phyloP scores from a whole-genome alignment of 1,140 invertebrate species.

The Odontomachus brunneus region DNA sequence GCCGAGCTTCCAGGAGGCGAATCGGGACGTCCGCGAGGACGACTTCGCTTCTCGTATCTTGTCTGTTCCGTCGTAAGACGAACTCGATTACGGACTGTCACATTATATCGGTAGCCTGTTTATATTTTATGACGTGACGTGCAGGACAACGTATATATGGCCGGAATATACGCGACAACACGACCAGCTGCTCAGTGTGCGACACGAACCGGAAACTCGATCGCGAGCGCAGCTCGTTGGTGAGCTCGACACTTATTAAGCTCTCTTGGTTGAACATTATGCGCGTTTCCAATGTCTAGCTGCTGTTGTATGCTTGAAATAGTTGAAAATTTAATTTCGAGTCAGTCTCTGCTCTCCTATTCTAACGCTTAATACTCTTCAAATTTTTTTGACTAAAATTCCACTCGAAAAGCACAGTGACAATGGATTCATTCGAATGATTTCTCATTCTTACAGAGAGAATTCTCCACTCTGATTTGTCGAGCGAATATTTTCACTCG shows the following conservation, averaged over 20 bases:
- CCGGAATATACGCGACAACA: slow-evolving; percentile 42
- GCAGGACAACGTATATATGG: neutral
- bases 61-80: slow-evolving; percentile 8
- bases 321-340: neutral
- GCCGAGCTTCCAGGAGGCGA: too few species aligned
- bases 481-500: too few species aligned
- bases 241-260: slow-evolving; percentile 11
- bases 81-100: slow-evolving; percentile 27
- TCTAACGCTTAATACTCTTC: neutral
- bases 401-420: too few species aligned
- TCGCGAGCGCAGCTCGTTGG: slow-evolving; percentile 3
- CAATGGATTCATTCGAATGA: too few species aligned
- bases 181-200: slow-evolving; percentile 12
- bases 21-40: too few species aligned
- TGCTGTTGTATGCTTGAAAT: slow-evolving; percentile 1
- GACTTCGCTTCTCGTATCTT: slow-evolving; percentile 8
- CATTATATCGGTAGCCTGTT: slow-evolving; percentile 45
- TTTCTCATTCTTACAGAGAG: too few species aligned
- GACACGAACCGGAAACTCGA: slow-evolving; percentile 17
- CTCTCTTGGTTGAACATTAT: neutral
- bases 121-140: slow-evolving; percentile 44
- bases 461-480: too few species aligned
- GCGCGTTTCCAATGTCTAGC: neutral
- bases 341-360: neutral
- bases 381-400: too few species aligned